Evolutionary conservation across 2,888 invertebrate genomes (phyloP), one percentile per base, ranked within the genome.

Genomic region (Melieria picta): DNA sequence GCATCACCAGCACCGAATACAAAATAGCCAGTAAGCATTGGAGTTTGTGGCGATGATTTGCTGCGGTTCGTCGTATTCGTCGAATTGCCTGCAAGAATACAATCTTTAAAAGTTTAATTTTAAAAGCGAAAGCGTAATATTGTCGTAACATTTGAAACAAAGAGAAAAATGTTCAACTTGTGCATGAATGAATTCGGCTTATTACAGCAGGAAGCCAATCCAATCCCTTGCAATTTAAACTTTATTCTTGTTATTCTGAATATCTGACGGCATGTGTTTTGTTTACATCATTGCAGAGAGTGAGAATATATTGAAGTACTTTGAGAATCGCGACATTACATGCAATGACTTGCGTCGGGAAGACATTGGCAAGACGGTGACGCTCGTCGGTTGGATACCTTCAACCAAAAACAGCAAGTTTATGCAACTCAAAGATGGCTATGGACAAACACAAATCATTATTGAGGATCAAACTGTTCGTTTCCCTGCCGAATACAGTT

Each of bases 1-100:
- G 82, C 58, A 84, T 88, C 7, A 88, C 88, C 5, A 87, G 87
- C 72, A 87, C 86, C 7, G 88, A 88, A 75, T 88, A 86, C 75
- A 87, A 86, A 78, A 83, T 85, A 71, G 85, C 87, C 67, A 84
- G 88, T 88, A 76, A 81, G 83, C 80, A 7, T 52, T 52, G 11
- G 11, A 52, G 30, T 30, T 30, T 30, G 7, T 9, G 46, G 10
- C 10, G 45, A 7, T 45, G 13, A 7, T 65, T 13, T 5, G 7
- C 46, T 3, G 11, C 16, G n/a, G 5, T 63, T 50, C 10, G 6
- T 50, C 6, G 43, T 16, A 11, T 46, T 3, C 42, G 30, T 42
- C 30, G 30, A 30, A 30, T 30, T 30, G 30, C 30, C 2, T 30
- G 30, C 30, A 30, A 30, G 30, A 30, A 30, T 30, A 2, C 30